Conservation (phyloP, 2,797 vertebrate genomes). For the Apogon talboti region DNA sequence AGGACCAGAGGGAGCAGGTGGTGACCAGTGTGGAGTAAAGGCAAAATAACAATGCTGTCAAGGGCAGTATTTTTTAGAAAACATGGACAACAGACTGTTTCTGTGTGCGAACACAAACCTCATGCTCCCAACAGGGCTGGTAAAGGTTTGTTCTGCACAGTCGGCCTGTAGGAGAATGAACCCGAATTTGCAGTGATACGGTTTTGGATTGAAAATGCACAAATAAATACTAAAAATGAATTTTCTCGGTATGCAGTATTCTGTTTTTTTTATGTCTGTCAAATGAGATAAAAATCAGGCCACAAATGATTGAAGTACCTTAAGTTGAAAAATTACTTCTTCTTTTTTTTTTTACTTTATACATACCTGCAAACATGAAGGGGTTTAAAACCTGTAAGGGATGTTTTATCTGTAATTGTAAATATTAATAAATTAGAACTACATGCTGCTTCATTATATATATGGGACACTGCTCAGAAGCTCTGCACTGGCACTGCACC, state of each 20-base stretch:
- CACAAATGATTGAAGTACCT: not conserved
- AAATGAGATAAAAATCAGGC: constrained; percentile 13
- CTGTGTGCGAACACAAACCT: constrained; percentile 23
- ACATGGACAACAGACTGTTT: constrained; percentile 22
- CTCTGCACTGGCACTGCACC: constrained; percentile 1
- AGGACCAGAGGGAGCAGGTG: constrained; percentile 24
- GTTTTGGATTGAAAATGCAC: not conserved
- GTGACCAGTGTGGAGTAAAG: constrained; percentile 3
- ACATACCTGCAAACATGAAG: too few species aligned
- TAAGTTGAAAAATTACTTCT: not conserved
- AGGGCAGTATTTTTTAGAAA: constrained; percentile 8
- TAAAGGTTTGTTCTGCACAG: not conserved
- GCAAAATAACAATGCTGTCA: constrained; percentile 13
- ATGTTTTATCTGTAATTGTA: not conserved
- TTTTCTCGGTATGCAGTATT: too few species aligned
- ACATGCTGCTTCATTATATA: constrained; percentile 17
- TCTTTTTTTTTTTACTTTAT: not conserved
- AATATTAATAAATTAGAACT: constrained; percentile 9
- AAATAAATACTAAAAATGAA: too few species aligned
- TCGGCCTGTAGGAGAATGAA: constrained; percentile 7
- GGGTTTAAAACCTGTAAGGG: too few species aligned
- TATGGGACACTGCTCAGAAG: constrained; percentile 9
- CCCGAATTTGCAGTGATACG: not conserved
- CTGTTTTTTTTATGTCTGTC: constrained; percentile 22
- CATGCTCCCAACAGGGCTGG: constrained; percentile 2